These are phyloP conservation scores for Denticeps clupeoides DNA, from an alignment of 2,797 vertebrate genomes.

Conservation along the genomic window DNA sequence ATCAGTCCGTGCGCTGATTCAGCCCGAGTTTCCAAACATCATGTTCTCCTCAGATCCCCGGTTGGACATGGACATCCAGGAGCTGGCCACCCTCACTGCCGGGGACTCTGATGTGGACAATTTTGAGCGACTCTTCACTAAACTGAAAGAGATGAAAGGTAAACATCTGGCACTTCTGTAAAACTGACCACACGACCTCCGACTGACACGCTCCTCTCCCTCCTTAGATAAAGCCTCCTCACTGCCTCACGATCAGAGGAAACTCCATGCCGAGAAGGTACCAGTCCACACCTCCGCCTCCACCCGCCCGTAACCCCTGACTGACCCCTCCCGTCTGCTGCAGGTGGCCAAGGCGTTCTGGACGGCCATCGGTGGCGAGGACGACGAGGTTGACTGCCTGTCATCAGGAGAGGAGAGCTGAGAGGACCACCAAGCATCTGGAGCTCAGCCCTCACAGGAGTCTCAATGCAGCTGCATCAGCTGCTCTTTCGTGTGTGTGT, in stretches of 20 bases:
- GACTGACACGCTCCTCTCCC: conserved; percentile 6
- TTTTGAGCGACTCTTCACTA: conserved; percentile 89
- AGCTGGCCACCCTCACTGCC: conserved; percentile 88
- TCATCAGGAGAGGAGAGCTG: conserved; percentile 91
- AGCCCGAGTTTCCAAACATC: too few species aligned
- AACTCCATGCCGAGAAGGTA: conserved; percentile 96
- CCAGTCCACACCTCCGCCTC: background rate
- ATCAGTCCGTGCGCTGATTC: too few species aligned
- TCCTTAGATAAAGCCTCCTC: conserved; percentile 85
- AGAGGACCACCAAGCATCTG: too few species aligned
- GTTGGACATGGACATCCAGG: conserved; percentile 87
- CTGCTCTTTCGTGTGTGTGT: too few species aligned
- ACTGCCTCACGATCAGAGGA: conserved; percentile 91
- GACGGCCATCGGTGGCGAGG: conserved; percentile 95
- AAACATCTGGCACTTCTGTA: conserved; percentile 11
- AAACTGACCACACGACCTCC: too few species aligned
- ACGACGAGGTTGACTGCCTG: conserved; percentile 88
- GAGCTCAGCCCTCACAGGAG: too few species aligned
- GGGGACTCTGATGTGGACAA: conserved; percentile 87
- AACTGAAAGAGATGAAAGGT: conserved; percentile 99
- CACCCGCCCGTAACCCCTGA: background rate
- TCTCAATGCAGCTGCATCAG: too few species aligned
- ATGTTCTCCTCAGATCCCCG: conserved; percentile 63
- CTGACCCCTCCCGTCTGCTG: conserved; percentile 14
- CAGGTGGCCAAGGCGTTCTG: conserved; percentile 98